Percentiles rank a stretch among this genome's conserved stretches.
phyloP scores from a whole-genome alignment of 1,140 invertebrate genomes.

The Drosophila tani region DNA sequence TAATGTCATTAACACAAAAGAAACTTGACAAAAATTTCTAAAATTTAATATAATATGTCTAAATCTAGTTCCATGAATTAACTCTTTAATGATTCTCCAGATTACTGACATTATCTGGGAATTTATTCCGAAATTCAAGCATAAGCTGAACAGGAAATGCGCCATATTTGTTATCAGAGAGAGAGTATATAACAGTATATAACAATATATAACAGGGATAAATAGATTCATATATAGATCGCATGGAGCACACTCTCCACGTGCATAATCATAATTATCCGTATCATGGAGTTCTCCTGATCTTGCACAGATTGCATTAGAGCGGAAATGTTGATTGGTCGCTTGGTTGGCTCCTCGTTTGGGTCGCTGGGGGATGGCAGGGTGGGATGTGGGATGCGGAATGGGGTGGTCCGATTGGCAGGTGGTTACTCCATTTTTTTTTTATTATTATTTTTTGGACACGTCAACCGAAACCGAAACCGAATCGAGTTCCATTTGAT shows the following conservation, averaged over 20 bases:
- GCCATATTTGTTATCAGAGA: neutral
- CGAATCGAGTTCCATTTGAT: conserved; percentile 63
- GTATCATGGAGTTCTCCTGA: conserved; percentile 16
- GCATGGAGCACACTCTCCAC: conserved; percentile 2
- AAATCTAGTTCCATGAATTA: neutral
- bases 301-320: conserved; percentile 47
- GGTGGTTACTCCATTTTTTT: conserved; percentile 10
- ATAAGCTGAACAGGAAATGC: conserved; percentile 2
- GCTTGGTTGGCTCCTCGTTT: conserved; percentile 29
- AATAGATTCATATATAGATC: neutral
- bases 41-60: no score
- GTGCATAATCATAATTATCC: conserved; percentile 21
- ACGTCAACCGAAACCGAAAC: conserved; percentile 65
- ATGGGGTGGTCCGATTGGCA: conserved; percentile 2
- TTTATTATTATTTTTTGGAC: conserved; percentile 40
- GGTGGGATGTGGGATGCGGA: neutral
- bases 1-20: no score
- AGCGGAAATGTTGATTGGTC: conserved; percentile 50
- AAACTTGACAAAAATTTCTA: no score
- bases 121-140: neutral
- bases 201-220: neutral
- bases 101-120: neutral
- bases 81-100: neutral
- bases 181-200: no score
- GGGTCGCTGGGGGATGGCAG: conserved; percentile 6